A percentile compares a stretch with the other conserved stretches of the same genome.
These are phyloP conservation scores for Syrista parreyssii DNA, from an alignment of 2,888 invertebrate species.

Conservation along the genomic window DNA sequence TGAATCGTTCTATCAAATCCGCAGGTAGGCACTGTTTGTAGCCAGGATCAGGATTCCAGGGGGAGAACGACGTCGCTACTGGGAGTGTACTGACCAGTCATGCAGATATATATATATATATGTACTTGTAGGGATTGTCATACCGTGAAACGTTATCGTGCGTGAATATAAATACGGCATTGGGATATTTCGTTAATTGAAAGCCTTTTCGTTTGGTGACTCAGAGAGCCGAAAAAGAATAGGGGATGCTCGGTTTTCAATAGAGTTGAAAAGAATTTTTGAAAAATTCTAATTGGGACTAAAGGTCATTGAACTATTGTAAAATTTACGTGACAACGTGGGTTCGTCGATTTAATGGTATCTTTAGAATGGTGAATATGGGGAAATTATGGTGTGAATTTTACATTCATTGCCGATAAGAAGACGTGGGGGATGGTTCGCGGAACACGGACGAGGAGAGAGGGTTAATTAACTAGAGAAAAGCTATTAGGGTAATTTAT, in stretches of 20 bases:
- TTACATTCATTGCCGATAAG: background rate
- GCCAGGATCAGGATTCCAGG: background rate
- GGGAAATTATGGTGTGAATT: background rate
- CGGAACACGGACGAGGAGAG: background rate
- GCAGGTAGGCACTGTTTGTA: background rate
- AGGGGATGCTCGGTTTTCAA: background rate
- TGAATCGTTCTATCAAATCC: constrained; percentile 31
- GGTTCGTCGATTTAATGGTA: background rate
- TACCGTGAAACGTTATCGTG: background rate
- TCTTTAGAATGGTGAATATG: background rate
- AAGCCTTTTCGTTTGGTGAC: background rate
- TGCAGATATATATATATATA: background rate
- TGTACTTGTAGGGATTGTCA: background rate
- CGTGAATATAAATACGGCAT: constrained; percentile 2
- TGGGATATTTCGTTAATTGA: background rate
- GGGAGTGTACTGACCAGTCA: background rate
- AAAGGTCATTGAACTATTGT: background rate
- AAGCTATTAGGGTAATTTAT: constrained; percentile 47
- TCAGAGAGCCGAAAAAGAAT: too few species aligned
- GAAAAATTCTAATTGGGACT: background rate
- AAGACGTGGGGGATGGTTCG: background rate
- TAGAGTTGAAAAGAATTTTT: background rate
- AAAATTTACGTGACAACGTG: background rate
- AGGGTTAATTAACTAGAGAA: constrained; percentile 41
- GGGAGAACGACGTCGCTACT: background rate